Evolutionary conservation across 2,113 vertebrate species (phyloP).

Genomic region (Cyrtonyx montezumae): DNA sequence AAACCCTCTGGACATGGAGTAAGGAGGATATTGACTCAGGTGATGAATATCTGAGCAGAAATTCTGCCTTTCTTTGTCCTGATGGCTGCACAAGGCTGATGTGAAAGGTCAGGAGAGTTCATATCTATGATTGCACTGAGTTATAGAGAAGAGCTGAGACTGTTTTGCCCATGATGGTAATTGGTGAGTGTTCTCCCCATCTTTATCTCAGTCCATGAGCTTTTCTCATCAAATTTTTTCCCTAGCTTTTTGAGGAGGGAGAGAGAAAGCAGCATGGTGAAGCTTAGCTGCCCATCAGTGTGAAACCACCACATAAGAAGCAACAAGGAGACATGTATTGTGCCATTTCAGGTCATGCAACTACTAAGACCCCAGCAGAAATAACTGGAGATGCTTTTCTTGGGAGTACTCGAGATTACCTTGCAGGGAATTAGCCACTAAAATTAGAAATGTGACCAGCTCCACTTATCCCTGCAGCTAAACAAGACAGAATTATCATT

Average conservation of each 20-base stretch:
- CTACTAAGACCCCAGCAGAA: neutral
- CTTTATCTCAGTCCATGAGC: neutral
- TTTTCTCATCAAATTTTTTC: neutral
- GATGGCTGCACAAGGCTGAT: fast-evolving
- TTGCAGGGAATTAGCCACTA: conserved; percentile 25
- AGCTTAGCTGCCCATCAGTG: neutral
- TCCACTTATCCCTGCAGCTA: neutral
- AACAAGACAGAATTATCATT: neutral
- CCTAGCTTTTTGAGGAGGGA: neutral
- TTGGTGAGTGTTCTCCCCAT: neutral
- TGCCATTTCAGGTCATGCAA: neutral
- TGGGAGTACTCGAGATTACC: neutral
- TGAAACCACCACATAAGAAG: neutral
- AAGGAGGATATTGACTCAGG: neutral
- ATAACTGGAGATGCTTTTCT: neutral
- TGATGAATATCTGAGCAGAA: neutral
- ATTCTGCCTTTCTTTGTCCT: neutral
- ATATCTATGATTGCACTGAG: neutral
- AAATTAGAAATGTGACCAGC: conserved; percentile 44
- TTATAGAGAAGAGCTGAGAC: neutral
- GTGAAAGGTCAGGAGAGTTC: neutral
- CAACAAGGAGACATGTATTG: neutral
- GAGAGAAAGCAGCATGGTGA: neutral
- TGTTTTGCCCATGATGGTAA: neutral
- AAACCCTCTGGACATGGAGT: fast-evolving